phyloP scores from a whole-genome alignment of 1,140 invertebrate genomes.

The silkworm (Bombyx mori) region DNA sequence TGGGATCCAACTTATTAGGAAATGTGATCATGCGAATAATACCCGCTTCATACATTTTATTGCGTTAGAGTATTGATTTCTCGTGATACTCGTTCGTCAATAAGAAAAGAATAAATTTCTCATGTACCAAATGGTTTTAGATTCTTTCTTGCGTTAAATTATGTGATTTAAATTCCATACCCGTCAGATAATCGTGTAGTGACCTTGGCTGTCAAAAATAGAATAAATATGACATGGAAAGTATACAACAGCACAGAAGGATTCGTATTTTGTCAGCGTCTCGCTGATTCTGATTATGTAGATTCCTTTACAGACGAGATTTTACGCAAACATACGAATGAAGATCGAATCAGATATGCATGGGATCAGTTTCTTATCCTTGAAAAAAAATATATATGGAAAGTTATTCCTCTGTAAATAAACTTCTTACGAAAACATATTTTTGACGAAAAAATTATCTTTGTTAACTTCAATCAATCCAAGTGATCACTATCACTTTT shows the following conservation, averaged over 20 bases:
- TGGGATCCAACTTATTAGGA: constrained; percentile 67
- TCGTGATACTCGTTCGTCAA: constrained; percentile 35
- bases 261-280: constrained; percentile 39
- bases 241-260: constrained; percentile 28
- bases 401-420: constrained; percentile 28
- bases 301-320: constrained; percentile 41
- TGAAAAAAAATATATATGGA: constrained; percentile 22
- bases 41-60: constrained; percentile 63
- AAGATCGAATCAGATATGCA: constrained; percentile 52
- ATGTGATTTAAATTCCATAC: too few species aligned
- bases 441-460: background rate
- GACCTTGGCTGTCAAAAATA: too few species aligned
- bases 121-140: constrained; percentile 8
- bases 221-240: constrained; percentile 4
- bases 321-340: constrained; percentile 50
- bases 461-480: too few species aligned
- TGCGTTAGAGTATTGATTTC: constrained; percentile 40
- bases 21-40: constrained; percentile 66
- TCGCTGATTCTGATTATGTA: constrained; percentile 50
- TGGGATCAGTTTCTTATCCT: constrained; percentile 44
- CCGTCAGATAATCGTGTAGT: too few species aligned
- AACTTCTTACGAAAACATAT: constrained; percentile 24
- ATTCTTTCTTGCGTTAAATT: too few species aligned
- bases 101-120: constrained; percentile 46
- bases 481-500: too few species aligned